These are phyloP conservation scores for Meriones unguiculatus DNA, from an alignment of 2,113 vertebrate genomes.

Conservation along the genomic window DNA sequence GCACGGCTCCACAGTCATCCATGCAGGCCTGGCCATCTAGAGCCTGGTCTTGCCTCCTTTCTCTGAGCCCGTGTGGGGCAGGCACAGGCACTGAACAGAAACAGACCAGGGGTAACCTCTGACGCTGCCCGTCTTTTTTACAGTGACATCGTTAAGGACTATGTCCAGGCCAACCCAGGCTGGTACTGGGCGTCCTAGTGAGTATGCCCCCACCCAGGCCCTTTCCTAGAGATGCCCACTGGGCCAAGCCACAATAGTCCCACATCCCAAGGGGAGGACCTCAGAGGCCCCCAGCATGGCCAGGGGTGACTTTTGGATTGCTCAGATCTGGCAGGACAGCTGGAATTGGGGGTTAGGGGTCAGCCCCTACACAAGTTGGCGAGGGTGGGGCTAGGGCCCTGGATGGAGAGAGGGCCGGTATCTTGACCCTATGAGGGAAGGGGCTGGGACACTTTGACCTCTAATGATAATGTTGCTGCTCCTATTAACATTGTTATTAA, in stretches of 20 bases:
- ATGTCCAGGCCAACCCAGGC: slow-evolving; percentile 92
- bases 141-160: slow-evolving; percentile 93
- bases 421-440: not conserved
- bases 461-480: slow-evolving; percentile 64
- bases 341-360: not conserved
- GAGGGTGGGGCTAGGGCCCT: not conserved
- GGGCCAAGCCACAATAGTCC: not conserved
- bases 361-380: not conserved
- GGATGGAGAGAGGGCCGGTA: not conserved
- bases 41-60: not conserved
- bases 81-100: not conserved
- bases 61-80: not conserved
- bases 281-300: not conserved
- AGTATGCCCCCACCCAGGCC: slow-evolving; percentile 82
- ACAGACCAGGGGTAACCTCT: not conserved
- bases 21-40: not conserved
- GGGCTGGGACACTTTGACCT: slow-evolving; percentile 3
- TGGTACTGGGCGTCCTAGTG: slow-evolving; percentile 99
- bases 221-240: not conserved
- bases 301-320: not conserved
- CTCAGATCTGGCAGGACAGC: not conserved
- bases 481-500: slow-evolving; percentile 66
- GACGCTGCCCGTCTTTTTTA: slow-evolving; percentile 53
- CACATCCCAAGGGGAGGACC: not conserved
- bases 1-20: not conserved